Evolutionary conservation across 2,113 vertebrate genomes (phyloP).

Genomic region (Crotalus helleri): DNA sequence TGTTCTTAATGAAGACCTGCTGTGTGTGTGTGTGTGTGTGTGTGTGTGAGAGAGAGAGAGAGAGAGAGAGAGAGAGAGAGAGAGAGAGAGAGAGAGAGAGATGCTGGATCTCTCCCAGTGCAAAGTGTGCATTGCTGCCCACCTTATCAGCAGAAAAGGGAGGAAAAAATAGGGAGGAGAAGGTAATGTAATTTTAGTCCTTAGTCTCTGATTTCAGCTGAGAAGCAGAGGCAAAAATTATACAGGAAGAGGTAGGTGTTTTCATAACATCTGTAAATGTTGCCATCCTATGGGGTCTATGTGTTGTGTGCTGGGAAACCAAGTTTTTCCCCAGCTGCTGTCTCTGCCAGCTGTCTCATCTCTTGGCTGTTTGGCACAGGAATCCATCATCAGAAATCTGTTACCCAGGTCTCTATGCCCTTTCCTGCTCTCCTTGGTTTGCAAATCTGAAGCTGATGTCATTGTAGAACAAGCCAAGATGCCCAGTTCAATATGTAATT

Average conservation of each 20-base stretch:
- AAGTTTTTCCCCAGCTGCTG: not conserved
- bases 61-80: too few species aligned
- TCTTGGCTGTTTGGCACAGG: not conserved
- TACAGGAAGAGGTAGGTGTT: not conserved
- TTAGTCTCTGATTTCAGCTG: conserved; percentile 26
- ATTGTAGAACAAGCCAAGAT: conserved; percentile 32
- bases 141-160: conserved; percentile 36
- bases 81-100: conserved; percentile 51
- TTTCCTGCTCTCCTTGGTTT: conserved; percentile 12
- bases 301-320: not conserved
- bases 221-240: not conserved
- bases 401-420: conserved; percentile 34
- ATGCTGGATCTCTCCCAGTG: conserved; percentile 48
- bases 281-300: not conserved
- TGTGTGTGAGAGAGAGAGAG: too few species aligned
- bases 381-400: conserved; percentile 19
- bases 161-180: conserved; percentile 30
- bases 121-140: conserved; percentile 40
- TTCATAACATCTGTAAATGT: not conserved
- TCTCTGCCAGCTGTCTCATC: not conserved
- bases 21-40: not conserved
- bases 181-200: conserved; percentile 43
- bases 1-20: conserved; percentile 26
- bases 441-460: conserved; percentile 26
- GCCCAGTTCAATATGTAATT: conserved; percentile 27